phyloP scores from a whole-genome alignment of 1,140 invertebrate genomes.

The Phymorhynchus buccinoides region DNA sequence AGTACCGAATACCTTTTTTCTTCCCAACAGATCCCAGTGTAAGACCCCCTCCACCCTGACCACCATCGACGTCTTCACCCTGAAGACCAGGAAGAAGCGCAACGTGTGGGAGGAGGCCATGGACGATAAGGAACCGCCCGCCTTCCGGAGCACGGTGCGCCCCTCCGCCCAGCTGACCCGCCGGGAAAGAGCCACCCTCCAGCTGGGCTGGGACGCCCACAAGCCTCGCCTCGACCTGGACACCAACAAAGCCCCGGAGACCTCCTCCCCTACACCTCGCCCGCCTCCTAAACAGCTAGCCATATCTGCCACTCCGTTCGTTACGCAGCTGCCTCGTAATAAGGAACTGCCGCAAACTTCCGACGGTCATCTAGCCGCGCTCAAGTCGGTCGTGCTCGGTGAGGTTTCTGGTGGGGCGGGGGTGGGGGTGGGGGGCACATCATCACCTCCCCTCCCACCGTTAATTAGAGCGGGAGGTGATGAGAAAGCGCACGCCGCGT shows the following conservation, averaged over 20 bases:
- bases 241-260: neutral
- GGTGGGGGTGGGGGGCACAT: too few species aligned
- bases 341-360: constrained; percentile 21
- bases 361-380: constrained; percentile 38
- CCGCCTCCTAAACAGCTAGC: neutral
- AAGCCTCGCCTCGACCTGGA: constrained; percentile 49
- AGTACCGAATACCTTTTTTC: too few species aligned
- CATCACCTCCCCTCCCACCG: neutral
- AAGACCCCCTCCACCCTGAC: constrained; percentile 60
- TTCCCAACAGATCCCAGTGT: constrained; percentile 42
- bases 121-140: constrained; percentile 49
- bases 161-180: constrained; percentile 55
- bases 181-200: constrained; percentile 54
- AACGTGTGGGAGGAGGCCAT: constrained; percentile 64
- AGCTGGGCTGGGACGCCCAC: constrained; percentile 57
- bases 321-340: constrained; percentile 28
- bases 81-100: constrained; percentile 57
- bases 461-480: too few species aligned
- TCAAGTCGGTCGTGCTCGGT: constrained; percentile 20
- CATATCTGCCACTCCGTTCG: constrained; percentile 20
- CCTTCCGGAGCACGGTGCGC: constrained; percentile 59
- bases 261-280: too few species aligned
- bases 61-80: constrained; percentile 65
- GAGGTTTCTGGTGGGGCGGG: neutral
- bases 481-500: neutral